Conservation (phyloP, 2,888 invertebrate genomes). For the Halocaridina rubra region DNA sequence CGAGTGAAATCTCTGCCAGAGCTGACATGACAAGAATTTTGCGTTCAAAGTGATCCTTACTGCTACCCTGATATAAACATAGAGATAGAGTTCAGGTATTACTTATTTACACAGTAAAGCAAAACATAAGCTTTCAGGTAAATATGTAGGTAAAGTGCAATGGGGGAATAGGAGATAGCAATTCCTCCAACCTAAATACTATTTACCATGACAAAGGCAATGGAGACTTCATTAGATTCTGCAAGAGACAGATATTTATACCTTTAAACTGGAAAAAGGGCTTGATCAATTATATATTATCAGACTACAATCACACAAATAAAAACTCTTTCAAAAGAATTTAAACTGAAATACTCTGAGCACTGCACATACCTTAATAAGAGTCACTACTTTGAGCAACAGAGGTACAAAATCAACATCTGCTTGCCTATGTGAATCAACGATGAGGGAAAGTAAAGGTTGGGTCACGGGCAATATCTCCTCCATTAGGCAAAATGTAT, state of each 20-base stretch:
- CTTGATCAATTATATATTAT: too few species aligned
- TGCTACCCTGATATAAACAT: slow-evolving; percentile 28
- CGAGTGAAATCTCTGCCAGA: slow-evolving; percentile 44
- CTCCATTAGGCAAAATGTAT: slow-evolving; percentile 44
- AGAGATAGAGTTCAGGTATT: neutral
- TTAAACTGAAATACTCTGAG: too few species aligned
- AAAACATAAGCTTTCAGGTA: too few species aligned
- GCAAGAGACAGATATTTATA: too few species aligned
- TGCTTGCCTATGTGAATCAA: slow-evolving; percentile 12
- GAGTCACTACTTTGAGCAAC: slow-evolving; percentile 16
- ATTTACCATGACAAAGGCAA: too few species aligned
- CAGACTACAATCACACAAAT: too few species aligned
- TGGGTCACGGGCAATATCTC: slow-evolving; percentile 10
- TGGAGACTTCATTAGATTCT: too few species aligned
- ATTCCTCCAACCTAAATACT: too few species aligned
- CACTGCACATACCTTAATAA: slow-evolving; percentile 52
- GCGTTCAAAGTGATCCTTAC: slow-evolving; percentile 40
- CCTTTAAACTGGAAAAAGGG: too few species aligned
- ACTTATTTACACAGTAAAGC: neutral
- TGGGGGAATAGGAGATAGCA: too few species aligned
- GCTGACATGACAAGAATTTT: slow-evolving; percentile 49
- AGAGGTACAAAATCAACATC: slow-evolving; percentile 7
- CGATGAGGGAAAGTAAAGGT: slow-evolving; percentile 21
- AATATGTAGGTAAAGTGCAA: too few species aligned
- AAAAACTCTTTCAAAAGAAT: too few species aligned